These are phyloP conservation scores for Celastrina argiolus DNA, from an alignment of 2,888 invertebrate genomes.

Conservation along the genomic window DNA sequence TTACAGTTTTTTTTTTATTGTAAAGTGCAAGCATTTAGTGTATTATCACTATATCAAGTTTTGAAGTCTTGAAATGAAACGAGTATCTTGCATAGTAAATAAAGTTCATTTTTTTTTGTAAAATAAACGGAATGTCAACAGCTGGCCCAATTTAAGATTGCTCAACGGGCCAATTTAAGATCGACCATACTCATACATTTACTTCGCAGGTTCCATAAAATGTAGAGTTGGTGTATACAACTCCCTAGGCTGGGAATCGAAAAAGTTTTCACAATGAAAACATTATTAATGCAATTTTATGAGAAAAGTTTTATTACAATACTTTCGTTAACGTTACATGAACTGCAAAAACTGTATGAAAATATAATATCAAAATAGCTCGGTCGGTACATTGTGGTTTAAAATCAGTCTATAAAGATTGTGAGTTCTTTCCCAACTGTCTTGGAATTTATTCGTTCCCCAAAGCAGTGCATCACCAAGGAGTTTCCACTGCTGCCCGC, in stretches of 20 bases:
- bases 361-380: slow-evolving; percentile 8
- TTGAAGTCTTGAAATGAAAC: too few relatives aligned
- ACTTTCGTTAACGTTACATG: slow-evolving; percentile 8
- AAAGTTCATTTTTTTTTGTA: too few relatives aligned
- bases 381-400: slow-evolving; percentile 47
- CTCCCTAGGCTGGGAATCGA: background rate
- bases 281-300: slow-evolving; percentile 21
- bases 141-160: too few relatives aligned
- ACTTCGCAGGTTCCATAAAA: background rate
- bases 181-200: background rate
- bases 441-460: slow-evolving; percentile 73
- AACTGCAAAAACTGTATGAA: background rate
- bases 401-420: slow-evolving; percentile 47
- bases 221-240: background rate
- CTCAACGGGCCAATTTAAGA: too few relatives aligned
- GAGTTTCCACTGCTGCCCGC: slow-evolving; percentile 61
- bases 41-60: too few relatives aligned
- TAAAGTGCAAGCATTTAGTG: too few relatives aligned
- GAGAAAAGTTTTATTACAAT: slow-evolving; percentile 13
- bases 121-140: too few relatives aligned
- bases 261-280: slow-evolving; percentile 3
- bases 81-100: too few relatives aligned
- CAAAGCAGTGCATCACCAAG: slow-evolving; percentile 74
- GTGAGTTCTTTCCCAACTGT: slow-evolving; percentile 52
- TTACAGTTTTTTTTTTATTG: too few relatives aligned